Conservation (phyloP, 2,888 invertebrate species). For the Lepas anatifera region DNA sequence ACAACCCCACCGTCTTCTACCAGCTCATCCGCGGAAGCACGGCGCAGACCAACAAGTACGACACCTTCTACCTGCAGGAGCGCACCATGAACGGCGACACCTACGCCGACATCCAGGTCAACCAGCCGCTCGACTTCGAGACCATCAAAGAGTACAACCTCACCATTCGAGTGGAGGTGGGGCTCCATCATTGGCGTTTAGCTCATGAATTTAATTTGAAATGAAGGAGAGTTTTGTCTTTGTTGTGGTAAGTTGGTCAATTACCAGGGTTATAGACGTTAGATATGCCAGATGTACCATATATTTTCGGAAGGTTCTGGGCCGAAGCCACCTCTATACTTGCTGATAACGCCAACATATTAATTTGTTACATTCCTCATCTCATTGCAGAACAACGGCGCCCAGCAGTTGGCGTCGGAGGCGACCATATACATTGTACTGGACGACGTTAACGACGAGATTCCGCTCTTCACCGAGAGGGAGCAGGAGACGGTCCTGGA, state of each 20-base stretch:
- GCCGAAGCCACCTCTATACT: no score
- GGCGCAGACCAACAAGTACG: slow-evolving; percentile 88
- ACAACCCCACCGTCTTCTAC: slow-evolving; percentile 91
- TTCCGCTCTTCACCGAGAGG: slow-evolving; percentile 86
- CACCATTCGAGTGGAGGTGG: slow-evolving; percentile 89
- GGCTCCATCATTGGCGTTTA: no score
- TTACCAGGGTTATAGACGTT: no score
- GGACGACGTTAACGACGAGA: slow-evolving; percentile 94
- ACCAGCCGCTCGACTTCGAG: slow-evolving; percentile 89
- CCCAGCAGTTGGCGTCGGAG: slow-evolving; percentile 87
- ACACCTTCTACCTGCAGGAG: slow-evolving; percentile 91
- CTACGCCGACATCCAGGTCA: slow-evolving; percentile 92
- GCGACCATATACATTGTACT: slow-evolving; percentile 86
- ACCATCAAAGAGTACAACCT: slow-evolving; percentile 90
- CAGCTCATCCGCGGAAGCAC: slow-evolving; percentile 90
- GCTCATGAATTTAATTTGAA: no score
- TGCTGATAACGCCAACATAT: no score
- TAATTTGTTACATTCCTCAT: no score
- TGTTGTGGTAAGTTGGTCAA: no score
- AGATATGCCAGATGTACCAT: no score
- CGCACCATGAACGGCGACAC: slow-evolving; percentile 82
- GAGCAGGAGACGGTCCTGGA: slow-evolving; percentile 91
- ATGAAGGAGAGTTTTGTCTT: no score
- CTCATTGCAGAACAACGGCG: slow-evolving; percentile 82
- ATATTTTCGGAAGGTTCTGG: no score